Percentiles rank a stretch among this genome's conserved stretches.
Evolutionary conservation across 1,140 invertebrate genomes (phyloP).

Genomic region (Odontomachus brunneus): DNA sequence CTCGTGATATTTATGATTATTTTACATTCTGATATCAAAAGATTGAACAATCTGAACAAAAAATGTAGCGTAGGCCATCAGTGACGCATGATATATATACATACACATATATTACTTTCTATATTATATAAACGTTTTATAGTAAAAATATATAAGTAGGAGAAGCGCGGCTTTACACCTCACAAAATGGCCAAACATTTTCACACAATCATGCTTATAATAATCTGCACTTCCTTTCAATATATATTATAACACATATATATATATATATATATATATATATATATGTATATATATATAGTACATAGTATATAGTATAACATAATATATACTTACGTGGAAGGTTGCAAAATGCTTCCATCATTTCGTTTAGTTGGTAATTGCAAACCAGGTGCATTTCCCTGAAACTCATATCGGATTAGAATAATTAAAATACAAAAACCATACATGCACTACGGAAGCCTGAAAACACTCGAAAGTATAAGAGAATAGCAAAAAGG

Average conservation of each 20-base stretch:
- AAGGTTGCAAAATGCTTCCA: constrained; percentile 6
- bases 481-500: constrained; percentile 20
- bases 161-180: too few relatives aligned
- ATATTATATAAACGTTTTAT: not conserved
- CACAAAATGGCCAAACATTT: too few relatives aligned
- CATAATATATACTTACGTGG: constrained; percentile 54
- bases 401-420: constrained; percentile 79
- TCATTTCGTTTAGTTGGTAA: constrained; percentile 59
- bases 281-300: not conserved
- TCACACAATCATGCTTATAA: too few relatives aligned
- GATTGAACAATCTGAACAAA: too few relatives aligned
- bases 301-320: not conserved
- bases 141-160: too few relatives aligned
- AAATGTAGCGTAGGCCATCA: too few relatives aligned
- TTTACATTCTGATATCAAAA: too few relatives aligned
- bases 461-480: constrained; percentile 63
- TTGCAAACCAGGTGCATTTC: constrained; percentile 68
- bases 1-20: too few relatives aligned
- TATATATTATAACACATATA: not conserved
- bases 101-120: not conserved
- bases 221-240: too few relatives aligned
- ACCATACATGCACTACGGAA: constrained; percentile 72
- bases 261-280: not conserved
- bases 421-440: constrained; percentile 72
- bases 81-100: not conserved